Percentiles rank a stretch among this genome's conserved stretches.
Evolutionary conservation across 1,140 invertebrate genomes (phyloP).

Genomic region (Lasaia peninsularis): DNA sequence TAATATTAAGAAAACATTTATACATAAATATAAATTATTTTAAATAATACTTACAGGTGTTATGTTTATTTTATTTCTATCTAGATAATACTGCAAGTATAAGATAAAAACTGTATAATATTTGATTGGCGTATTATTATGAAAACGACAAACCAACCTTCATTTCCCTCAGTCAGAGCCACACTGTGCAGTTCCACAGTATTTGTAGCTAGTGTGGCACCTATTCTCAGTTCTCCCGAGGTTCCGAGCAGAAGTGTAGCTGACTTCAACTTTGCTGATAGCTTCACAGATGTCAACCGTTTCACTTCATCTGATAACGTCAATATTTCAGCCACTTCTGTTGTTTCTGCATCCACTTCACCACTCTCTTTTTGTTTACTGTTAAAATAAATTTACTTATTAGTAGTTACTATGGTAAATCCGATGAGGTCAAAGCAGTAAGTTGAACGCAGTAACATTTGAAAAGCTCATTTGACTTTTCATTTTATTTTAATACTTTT

Average conservation of each 20-base stretch:
- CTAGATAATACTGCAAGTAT: too few relatives aligned
- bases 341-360: conserved; percentile 35
- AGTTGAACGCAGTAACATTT: too few relatives aligned
- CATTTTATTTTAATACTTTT: too few relatives aligned
- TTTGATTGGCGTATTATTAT: too few relatives aligned
- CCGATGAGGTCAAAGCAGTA: neutral
- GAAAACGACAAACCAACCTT: conserved; percentile 60
- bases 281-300: conserved; percentile 82
- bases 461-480: too few relatives aligned
- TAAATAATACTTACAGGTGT: too few relatives aligned
- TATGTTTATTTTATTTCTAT: too few relatives aligned
- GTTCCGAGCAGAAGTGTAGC: conserved; percentile 82
- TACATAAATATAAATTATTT: too few relatives aligned
- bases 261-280: conserved; percentile 84
- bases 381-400: conserved; percentile 14
- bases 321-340: conserved; percentile 51
- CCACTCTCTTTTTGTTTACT: conserved; percentile 63
- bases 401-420: neutral
- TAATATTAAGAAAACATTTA: too few relatives aligned
- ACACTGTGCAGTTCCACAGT: conserved; percentile 82
- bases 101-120: too few relatives aligned
- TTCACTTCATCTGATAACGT: conserved; percentile 86
- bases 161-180: conserved; percentile 57
- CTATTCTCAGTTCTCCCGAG: conserved; percentile 82
- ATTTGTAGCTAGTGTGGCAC: conserved; percentile 83